Conservation (phyloP, 2,113 vertebrate species). For the Tor tambroides region DNA sequence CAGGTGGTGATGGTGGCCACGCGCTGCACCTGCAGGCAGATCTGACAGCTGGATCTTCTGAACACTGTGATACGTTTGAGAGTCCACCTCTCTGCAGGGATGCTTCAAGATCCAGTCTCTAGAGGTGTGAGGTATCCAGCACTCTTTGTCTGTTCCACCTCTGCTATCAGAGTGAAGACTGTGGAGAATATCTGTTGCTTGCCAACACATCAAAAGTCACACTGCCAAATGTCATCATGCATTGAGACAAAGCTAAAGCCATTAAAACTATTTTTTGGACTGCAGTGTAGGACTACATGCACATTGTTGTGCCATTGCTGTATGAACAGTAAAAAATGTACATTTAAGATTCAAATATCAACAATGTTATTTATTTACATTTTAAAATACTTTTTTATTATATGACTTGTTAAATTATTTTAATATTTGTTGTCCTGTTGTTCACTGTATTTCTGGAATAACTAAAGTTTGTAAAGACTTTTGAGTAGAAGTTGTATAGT, state of each 20-base stretch:
- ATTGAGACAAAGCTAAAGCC: not conserved
- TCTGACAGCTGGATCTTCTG: slow-evolving; percentile 75
- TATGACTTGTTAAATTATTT: not conserved
- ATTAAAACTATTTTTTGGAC: not conserved
- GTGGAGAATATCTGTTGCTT: not conserved
- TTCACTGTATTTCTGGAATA: not conserved
- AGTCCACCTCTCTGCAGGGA: slow-evolving; percentile 81
- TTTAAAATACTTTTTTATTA: not conserved
- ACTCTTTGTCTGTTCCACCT: slow-evolving; percentile 59
- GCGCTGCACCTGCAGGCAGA: slow-evolving; percentile 75
- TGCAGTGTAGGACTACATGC: not conserved
- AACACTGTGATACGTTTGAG: slow-evolving; percentile 82
- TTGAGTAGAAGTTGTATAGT: not conserved
- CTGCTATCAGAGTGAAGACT: not conserved
- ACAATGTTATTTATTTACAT: not conserved
- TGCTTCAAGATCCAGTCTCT: slow-evolving; percentile 83
- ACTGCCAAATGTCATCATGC: not conserved
- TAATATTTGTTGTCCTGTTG: not conserved
- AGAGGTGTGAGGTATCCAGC: slow-evolving; percentile 85
- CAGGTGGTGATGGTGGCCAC: slow-evolving; percentile 83
- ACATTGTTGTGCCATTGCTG: too few species aligned
- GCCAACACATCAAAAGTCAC: not conserved
- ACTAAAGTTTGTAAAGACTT: not conserved
- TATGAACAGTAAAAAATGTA: not conserved
- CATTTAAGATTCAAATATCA: not conserved